Evolutionary conservation across 2,888 invertebrate species (phyloP).

Genomic region (Aphrophora alni): DNA sequence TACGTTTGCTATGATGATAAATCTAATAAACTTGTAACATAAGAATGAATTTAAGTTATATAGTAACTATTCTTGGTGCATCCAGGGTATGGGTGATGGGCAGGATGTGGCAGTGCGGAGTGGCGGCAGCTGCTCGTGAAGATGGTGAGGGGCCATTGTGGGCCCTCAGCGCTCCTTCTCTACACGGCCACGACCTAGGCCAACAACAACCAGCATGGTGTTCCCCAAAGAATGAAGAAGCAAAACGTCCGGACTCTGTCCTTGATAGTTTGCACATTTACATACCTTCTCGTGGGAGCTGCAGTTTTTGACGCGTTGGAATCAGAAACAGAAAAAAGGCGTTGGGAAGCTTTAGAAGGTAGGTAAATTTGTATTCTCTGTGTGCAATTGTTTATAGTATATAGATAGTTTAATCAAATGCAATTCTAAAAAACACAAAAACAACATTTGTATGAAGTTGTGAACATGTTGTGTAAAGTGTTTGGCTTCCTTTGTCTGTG

Average conservation of each 20-base stretch:
- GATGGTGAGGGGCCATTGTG: conserved; percentile 44
- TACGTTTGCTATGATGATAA: too few species aligned
- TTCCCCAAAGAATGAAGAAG: conserved; percentile 95
- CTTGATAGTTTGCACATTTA: conserved; percentile 99
- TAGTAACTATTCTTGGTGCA: too few species aligned
- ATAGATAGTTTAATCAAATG: too few species aligned
- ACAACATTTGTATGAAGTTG: too few species aligned
- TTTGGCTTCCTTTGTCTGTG: too few species aligned
- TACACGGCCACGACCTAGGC: conserved; percentile 43
- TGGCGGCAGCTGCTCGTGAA: conserved; percentile 56
- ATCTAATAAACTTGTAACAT: too few species aligned
- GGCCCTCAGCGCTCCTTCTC: conserved; percentile 39
- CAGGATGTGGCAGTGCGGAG: conserved; percentile 58
- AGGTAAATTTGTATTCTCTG: too few species aligned
- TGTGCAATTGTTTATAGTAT: too few species aligned
- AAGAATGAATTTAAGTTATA: too few species aligned
- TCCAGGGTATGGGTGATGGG: conserved; percentile 44
- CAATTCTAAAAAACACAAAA: too few species aligned
- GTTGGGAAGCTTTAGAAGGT: conserved; percentile 90
- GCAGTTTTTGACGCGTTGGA: conserved; percentile 99
- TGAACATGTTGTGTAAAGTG: too few species aligned
- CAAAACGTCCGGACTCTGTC: conserved; percentile 99
- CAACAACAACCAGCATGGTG: conserved; percentile 63
- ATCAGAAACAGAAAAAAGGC: conserved; percentile 92
- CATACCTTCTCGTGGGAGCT: conserved; percentile 98